Evolutionary conservation across 2,113 vertebrate species (phyloP).

Genomic region (Urocolius indicus): DNA sequence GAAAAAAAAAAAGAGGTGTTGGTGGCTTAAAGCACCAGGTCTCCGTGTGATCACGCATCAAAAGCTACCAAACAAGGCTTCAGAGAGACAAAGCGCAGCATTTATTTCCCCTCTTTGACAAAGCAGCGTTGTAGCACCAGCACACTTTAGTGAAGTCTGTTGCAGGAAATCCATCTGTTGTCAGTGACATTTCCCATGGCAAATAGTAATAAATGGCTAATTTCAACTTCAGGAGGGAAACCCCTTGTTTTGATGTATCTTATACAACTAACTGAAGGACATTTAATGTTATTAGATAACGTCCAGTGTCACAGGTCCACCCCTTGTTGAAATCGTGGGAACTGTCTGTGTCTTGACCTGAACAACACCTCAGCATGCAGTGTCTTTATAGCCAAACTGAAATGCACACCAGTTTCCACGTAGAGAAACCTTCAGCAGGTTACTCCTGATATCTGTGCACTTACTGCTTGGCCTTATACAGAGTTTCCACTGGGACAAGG

Average conservation of each 20-base stretch:
- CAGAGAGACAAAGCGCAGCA: not conserved
- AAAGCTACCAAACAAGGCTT: not conserved
- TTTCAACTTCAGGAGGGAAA: not conserved
- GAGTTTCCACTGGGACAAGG: not conserved
- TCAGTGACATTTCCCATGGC: not conserved
- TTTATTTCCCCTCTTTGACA: not conserved
- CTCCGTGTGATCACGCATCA: not conserved
- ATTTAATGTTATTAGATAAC: not conserved
- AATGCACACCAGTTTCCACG: not conserved
- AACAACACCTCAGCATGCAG: not conserved
- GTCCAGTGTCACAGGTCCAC: not conserved
- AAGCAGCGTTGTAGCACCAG: not conserved
- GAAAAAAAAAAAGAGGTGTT: not conserved
- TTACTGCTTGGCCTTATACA: not conserved
- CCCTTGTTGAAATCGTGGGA: not conserved
- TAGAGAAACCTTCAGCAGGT: not conserved
- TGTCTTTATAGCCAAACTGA: not conserved
- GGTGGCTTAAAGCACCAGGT: not conserved
- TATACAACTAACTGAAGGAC: not conserved
- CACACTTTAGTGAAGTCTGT: not conserved
- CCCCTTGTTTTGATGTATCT: not conserved
- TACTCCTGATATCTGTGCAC: not conserved
- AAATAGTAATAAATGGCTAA: not conserved
- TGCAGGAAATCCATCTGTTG: not conserved
- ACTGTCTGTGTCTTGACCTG: not conserved